Percentiles rank a stretch among this genome's conserved stretches.
These are phyloP conservation scores for Hippolais icterina DNA, from an alignment of 2,113 vertebrate species.

Conservation along the genomic window DNA sequence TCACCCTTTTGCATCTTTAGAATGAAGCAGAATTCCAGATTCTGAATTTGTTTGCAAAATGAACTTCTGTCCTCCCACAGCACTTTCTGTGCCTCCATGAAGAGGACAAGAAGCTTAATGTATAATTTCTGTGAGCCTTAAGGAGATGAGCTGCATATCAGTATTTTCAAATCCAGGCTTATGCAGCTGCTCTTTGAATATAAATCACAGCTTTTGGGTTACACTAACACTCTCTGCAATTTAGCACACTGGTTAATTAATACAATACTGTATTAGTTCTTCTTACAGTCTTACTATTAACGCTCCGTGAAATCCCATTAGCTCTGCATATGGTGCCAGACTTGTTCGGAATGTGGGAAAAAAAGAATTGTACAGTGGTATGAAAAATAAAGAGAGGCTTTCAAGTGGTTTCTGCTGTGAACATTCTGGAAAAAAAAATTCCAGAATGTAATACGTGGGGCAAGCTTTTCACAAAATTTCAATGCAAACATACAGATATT, in stretches of 20 bases:
- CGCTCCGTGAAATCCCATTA: slow-evolving; percentile 51
- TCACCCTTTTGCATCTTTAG: neutral
- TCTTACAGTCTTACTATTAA: slow-evolving; percentile 46
- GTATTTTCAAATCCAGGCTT: slow-evolving; percentile 21
- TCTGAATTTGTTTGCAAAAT: neutral
- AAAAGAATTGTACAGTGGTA: slow-evolving; percentile 38
- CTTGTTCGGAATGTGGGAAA: slow-evolving; percentile 56
- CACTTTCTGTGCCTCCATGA: neutral
- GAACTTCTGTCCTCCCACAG: neutral
- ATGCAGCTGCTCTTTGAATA: slow-evolving; percentile 2
- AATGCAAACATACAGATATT: slow-evolving; percentile 18
- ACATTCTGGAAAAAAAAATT: neutral
- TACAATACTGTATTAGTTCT: slow-evolving; percentile 57
- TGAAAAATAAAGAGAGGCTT: slow-evolving; percentile 47
- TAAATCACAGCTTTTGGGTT: slow-evolving; percentile 40
- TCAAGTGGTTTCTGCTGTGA: slow-evolving; percentile 57
- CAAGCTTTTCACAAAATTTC: slow-evolving; percentile 43
- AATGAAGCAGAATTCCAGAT: neutral
- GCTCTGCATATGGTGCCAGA: slow-evolving; percentile 51
- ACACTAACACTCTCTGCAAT: slow-evolving; percentile 17
- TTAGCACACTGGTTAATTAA: slow-evolving; percentile 59
- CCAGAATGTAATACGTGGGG: slow-evolving; percentile 12
- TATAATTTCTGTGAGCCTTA: neutral
- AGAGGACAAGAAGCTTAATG: neutral
- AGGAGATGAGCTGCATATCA: neutral